phyloP scores from a whole-genome alignment of 2,113 vertebrate genomes.

The Glaucomys volans region DNA sequence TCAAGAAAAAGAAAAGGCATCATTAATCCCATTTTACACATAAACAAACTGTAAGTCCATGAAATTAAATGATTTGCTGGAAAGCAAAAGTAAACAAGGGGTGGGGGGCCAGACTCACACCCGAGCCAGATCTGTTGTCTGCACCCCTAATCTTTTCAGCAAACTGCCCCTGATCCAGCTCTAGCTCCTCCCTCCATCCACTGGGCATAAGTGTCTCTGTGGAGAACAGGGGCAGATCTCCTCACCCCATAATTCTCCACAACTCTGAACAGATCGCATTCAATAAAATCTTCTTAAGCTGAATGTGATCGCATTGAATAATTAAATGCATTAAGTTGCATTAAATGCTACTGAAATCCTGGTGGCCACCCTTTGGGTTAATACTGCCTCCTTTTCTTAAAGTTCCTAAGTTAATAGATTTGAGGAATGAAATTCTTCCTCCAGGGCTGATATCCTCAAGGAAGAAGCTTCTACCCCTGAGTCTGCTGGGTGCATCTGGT shows the following conservation, averaged over 20 bases:
- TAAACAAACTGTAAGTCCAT: neutral
- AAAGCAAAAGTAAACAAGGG: neutral
- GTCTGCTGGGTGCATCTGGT: no score
- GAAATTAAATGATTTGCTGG: neutral
- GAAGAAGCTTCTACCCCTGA: neutral
- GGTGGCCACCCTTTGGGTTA: neutral
- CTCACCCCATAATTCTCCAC: neutral
- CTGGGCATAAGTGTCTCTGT: neutral
- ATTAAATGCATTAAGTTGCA: no score
- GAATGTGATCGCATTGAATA: neutral
- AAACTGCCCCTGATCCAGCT: neutral
- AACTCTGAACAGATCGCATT: neutral
- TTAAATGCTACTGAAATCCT: neutral
- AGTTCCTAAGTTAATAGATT: neutral
- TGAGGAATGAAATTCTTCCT: neutral
- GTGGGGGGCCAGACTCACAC: rapidly evolving
- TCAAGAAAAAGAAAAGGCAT: neutral
- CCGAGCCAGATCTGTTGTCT: neutral
- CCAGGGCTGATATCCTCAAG: neutral
- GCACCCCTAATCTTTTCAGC: neutral
- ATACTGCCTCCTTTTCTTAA: neutral
- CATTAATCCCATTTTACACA: neutral
- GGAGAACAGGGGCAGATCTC: neutral
- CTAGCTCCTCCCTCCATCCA: no score
- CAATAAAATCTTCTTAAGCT: neutral